A percentile compares a stretch with the other conserved stretches of the same genome.
These are phyloP conservation scores for Merluccius polli DNA, from an alignment of 2,797 vertebrate genomes.

Conservation along the genomic window DNA sequence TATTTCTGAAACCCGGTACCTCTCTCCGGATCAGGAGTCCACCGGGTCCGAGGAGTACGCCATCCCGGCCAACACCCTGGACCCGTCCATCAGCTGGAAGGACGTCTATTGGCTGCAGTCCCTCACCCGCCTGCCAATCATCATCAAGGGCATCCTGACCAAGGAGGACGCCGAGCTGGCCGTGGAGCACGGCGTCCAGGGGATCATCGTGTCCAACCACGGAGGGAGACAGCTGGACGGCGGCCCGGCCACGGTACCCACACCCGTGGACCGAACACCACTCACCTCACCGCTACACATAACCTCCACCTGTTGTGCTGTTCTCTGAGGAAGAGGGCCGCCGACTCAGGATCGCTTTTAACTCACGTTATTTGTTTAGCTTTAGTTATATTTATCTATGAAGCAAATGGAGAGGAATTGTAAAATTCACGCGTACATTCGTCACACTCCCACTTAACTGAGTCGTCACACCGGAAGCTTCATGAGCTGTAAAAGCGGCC, in stretches of 20 bases:
- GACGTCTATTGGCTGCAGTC: conserved; percentile 85
- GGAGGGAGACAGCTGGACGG: conserved; percentile 93
- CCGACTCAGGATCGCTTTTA: too few relatives aligned
- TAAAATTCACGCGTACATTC: too few relatives aligned
- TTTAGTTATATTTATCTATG: too few relatives aligned
- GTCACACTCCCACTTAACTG: too few relatives aligned
- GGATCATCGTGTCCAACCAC: conserved; percentile 94
- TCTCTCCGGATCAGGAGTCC: conserved; percentile 59
- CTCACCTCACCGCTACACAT: background rate
- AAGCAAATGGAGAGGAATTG: too few relatives aligned
- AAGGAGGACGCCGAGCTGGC: conserved; percentile 94
- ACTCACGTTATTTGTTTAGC: too few relatives aligned
- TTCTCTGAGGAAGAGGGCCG: too few relatives aligned
- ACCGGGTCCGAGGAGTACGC: conserved; percentile 66
- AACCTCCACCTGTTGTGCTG: too few relatives aligned
- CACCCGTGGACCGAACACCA: background rate
- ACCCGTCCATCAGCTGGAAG: conserved; percentile 87
- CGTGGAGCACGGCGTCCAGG: conserved; percentile 83
- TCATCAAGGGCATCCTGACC: conserved; percentile 95
- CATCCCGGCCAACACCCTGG: conserved; percentile 76
- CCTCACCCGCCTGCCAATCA: conserved; percentile 83
- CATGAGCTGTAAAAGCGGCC: too few relatives aligned
- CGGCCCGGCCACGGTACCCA: conserved; percentile 81
- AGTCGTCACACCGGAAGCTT: too few relatives aligned
- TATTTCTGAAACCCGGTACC: background rate